Percentiles rank a stretch among this genome's conserved stretches.
phyloP scores from a whole-genome alignment of 1,140 invertebrate species.

The Fopius arisanus region DNA sequence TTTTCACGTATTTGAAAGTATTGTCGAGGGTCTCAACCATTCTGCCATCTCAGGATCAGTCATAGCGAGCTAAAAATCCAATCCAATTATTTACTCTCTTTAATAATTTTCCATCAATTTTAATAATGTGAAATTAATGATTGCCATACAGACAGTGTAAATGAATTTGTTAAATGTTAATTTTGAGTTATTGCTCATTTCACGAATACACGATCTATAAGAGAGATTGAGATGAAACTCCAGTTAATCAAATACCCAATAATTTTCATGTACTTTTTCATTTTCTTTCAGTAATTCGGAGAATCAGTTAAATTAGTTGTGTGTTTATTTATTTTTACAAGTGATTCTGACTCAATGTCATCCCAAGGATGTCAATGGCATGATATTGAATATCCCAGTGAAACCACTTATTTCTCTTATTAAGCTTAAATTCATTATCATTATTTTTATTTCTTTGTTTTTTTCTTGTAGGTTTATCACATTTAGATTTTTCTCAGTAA shows the following conservation, averaged over 20 bases:
- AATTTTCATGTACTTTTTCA: neutral
- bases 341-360: too few relatives aligned
- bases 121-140: neutral
- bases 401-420: neutral
- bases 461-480: neutral
- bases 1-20: neutral
- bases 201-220: slow-evolving; percentile 32
- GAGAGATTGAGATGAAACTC: slow-evolving; percentile 4
- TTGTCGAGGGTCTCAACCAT: neutral
- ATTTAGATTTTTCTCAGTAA: neutral
- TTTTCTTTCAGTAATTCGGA: slow-evolving; percentile 7
- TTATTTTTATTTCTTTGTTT: neutral
- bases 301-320: slow-evolving; percentile 6
- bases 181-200: slow-evolving; percentile 3
- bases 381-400: neutral
- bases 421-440: neutral
- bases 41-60: slow-evolving; percentile 18
- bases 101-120: slow-evolving; percentile 6
- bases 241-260: slow-evolving; percentile 6
- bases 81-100: slow-evolving; percentile 16
- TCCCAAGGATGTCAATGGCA: too few relatives aligned
- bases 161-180: neutral
- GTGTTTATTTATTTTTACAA: too few relatives aligned
- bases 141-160: neutral
- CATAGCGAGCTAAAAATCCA: slow-evolving; percentile 26